These are phyloP conservation scores for Scartelaos histophorus DNA, from an alignment of 2,113 vertebrate species.

Conservation along the genomic window DNA sequence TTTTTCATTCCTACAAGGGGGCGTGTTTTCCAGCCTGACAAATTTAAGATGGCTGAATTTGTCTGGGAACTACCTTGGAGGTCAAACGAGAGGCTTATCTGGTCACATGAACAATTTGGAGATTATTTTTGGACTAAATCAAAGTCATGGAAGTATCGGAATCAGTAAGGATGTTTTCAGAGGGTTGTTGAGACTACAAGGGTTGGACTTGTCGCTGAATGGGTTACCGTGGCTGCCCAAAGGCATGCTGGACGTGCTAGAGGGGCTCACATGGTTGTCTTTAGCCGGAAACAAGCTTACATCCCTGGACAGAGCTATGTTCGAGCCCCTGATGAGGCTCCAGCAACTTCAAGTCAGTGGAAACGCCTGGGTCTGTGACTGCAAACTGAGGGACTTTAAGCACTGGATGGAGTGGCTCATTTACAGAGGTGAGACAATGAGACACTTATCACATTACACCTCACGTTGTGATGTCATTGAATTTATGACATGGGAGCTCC, in stretches of 20 bases:
- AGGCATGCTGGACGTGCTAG: constrained; percentile 84
- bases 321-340: constrained; percentile 84
- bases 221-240: constrained; percentile 82
- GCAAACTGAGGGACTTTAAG: constrained; percentile 89
- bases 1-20: constrained; percentile 79
- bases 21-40: constrained; percentile 82
- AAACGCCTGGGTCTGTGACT: constrained; percentile 94
- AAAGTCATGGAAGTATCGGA: constrained; percentile 70
- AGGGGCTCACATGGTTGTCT: constrained; percentile 84
- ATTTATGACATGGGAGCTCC: too few species aligned
- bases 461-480: too few species aligned
- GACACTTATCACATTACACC: neutral
- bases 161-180: constrained; percentile 85
- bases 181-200: constrained; percentile 77
- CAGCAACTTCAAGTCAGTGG: constrained; percentile 85
- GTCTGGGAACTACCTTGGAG: constrained; percentile 89
- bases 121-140: constrained; percentile 72
- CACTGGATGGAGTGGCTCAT: constrained; percentile 97
- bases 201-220: constrained; percentile 89
- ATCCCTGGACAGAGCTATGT: constrained; percentile 84
- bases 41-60: constrained; percentile 86
- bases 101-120: constrained; percentile 78
- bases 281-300: constrained; percentile 85
- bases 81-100: constrained; percentile 63
- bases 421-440: constrained; percentile 82